phyloP scores from a whole-genome alignment of 2,797 vertebrate species.

The Craterocephalus amniculus region DNA sequence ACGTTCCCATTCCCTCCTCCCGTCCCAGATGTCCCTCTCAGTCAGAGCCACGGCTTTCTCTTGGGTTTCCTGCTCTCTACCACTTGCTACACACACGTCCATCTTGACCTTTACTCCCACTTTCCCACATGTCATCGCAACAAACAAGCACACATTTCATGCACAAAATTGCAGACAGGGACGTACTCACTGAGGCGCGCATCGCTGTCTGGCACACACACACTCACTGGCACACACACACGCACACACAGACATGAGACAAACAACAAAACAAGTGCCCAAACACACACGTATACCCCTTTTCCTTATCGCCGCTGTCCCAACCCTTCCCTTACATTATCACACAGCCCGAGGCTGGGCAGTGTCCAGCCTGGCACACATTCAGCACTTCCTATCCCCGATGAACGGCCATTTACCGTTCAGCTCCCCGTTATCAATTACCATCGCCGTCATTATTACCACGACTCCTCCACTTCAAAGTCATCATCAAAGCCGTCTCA shows the following conservation, averaged over 20 bases:
- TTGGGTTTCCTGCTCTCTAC: constrained; percentile 38
- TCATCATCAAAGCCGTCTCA: constrained; percentile 64
- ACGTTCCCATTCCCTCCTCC: not conserved
- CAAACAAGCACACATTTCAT: constrained; percentile 3
- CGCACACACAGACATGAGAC: constrained; percentile 29
- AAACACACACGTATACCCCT: constrained; percentile 21
- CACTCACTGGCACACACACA: constrained; percentile 6
- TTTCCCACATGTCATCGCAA: not conserved
- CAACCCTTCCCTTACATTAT: constrained; percentile 76
- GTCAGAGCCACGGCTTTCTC: constrained; percentile 53
- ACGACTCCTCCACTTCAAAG: constrained; percentile 71
- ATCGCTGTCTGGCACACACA: constrained; percentile 7
- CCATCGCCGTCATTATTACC: constrained; percentile 68
- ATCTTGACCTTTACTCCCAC: constrained; percentile 31
- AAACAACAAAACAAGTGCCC: constrained; percentile 33
- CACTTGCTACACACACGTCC: constrained; percentile 64
- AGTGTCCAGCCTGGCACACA: constrained; percentile 63
- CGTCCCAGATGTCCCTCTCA: not conserved
- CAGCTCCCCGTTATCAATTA: constrained; percentile 75
- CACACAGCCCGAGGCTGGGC: constrained; percentile 68
- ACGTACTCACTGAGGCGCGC: constrained; percentile 2
- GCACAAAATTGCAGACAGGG: constrained; percentile 2
- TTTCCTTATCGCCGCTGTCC: constrained; percentile 63
- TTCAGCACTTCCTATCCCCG: constrained; percentile 72
- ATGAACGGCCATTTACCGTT: constrained; percentile 73